Conservation (phyloP, 2,888 invertebrate species). For the Amphipoea lucens region DNA sequence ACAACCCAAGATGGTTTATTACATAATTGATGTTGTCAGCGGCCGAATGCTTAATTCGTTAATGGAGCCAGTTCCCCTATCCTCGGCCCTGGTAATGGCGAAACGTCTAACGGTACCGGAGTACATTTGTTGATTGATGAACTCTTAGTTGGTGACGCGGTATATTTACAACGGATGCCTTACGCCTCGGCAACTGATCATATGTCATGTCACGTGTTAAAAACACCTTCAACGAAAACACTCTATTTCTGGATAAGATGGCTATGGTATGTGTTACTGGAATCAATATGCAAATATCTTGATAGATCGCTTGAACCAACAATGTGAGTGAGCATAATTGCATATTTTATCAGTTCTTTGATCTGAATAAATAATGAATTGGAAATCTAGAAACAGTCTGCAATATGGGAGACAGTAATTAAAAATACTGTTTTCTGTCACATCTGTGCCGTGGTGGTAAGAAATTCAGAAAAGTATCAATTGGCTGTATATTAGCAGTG, state of each 20-base stretch:
- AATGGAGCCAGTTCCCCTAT: slow-evolving; percentile 70
- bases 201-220: slow-evolving; percentile 61
- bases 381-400: slow-evolving; percentile 34
- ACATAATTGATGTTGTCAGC: slow-evolving; percentile 70
- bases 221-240: slow-evolving; percentile 44
- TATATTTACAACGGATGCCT: slow-evolving; percentile 57
- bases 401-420: slow-evolving; percentile 10
- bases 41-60: slow-evolving; percentile 72
- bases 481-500: slow-evolving; percentile 72
- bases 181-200: slow-evolving; percentile 50
- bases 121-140: slow-evolving; percentile 69
- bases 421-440: slow-evolving; percentile 34
- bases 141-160: slow-evolving; percentile 64
- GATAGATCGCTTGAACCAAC: slow-evolving; percentile 21
- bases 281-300: slow-evolving; percentile 39
- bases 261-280: slow-evolving; percentile 12
- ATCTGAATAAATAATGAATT: slow-evolving; percentile 41
- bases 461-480: slow-evolving; percentile 65
- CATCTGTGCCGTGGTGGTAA: slow-evolving; percentile 32
- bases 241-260: slow-evolving; percentile 44
- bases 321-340: slow-evolving; percentile 24
- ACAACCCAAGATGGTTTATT: slow-evolving; percentile 68
- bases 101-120: slow-evolving; percentile 71
- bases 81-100: slow-evolving; percentile 67
- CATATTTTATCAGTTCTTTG: slow-evolving; percentile 44